Evolutionary conservation across 2,113 vertebrate species (phyloP), one percentile per base, ranked within the genome.

Genomic region (Girardinichthys multiradiatus): DNA sequence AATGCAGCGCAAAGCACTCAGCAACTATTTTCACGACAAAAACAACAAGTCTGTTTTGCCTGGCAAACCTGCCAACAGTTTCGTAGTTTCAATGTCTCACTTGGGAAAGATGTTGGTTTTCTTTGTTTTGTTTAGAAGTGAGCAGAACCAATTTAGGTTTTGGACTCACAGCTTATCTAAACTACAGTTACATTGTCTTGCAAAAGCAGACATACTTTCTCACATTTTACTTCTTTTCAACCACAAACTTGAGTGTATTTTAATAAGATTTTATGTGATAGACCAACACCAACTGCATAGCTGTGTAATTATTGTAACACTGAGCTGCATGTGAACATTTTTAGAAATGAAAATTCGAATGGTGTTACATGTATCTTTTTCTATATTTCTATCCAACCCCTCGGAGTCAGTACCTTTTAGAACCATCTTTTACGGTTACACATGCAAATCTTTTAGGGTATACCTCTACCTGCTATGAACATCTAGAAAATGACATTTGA

Each of bases 1-100:
- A 54, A 54, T 68, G 9, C 74, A 31, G 71, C 35, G 59, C 60
- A 75, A 62, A 54, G 27, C 30, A 39, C 54, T 72, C 82, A 67
- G 15, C 70, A 64, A 39, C 64, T 70, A 54, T 70, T 74, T 28
- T 70, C 57, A 70, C 39, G 60, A 37, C 64, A 72, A 51, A 0
- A 1, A 69, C 51, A 73, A 64, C 39, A 78, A 30, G 15, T 28
- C 42, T 1, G 37, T 54, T 83, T 76, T 58, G 35, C 57, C 39
- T 28, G 2, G 69, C 35, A 57, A 64, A 30, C 57, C 64, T 54
- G 24, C 12, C 29, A 72, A 37, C 30, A 0, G 42, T 45, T 39
- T n/a, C 7, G 70, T 62, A 63, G 10, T 37, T 72, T 5, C 60
- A 51, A 15, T 12, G 39, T 63, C 48, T 57, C 60, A 21, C 21